Evolutionary conservation across 2,888 invertebrate genomes (phyloP).

Genomic region (Conus canariensis): DNA sequence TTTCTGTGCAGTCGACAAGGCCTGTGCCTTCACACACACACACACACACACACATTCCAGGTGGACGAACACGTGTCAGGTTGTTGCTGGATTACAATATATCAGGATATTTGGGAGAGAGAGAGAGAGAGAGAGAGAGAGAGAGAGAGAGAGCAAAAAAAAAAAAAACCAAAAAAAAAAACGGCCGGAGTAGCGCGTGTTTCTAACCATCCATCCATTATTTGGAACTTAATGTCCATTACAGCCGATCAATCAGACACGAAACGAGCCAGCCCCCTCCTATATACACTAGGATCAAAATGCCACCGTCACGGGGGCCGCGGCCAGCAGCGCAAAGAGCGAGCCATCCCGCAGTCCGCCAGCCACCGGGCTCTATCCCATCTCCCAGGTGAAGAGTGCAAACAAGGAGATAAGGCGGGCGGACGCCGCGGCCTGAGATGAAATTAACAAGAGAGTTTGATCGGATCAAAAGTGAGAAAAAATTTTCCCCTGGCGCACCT

Average conservation of each 20-base stretch:
- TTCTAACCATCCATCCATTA: not conserved
- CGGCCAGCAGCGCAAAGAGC: not conserved
- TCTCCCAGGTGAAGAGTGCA: constrained; percentile 16
- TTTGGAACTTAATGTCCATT: not conserved
- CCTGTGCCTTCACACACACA: too few species aligned
- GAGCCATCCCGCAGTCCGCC: not conserved
- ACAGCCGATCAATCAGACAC: not conserved
- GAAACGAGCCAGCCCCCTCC: constrained; percentile 25
- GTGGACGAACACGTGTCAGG: too few species aligned
- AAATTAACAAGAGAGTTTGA: constrained; percentile 7
- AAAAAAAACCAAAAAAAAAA: not conserved
- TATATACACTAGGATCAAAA: constrained; percentile 19
- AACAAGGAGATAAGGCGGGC: constrained; percentile 19
- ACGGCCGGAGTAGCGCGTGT: not conserved
- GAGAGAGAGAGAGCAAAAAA: not conserved
- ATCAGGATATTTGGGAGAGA: too few species aligned
- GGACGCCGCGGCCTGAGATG: not conserved
- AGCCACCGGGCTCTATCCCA: not conserved
- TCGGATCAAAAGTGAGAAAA: not conserved
- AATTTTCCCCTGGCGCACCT: not conserved
- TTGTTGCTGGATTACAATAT: too few species aligned
- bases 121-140: too few species aligned
- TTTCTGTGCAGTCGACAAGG: too few species aligned
- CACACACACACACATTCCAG: too few species aligned
- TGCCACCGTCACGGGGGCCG: not conserved